Evolutionary conservation across 2,888 invertebrate genomes (phyloP).

Genomic region (Conchocele bisecta): DNA sequence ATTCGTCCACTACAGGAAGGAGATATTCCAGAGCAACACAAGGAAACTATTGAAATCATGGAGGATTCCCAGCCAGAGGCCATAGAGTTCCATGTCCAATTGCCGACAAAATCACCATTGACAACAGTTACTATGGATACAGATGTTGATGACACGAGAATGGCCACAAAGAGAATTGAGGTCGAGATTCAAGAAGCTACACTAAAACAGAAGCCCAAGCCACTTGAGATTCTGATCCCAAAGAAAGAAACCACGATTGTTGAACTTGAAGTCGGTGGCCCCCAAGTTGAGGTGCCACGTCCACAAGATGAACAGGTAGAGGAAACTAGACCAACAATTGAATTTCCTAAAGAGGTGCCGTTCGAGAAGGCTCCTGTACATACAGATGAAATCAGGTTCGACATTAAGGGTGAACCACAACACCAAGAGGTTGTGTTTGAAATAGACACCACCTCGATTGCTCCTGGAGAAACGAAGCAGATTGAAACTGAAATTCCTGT

Average conservation of each 20-base stretch:
- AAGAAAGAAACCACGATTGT: slow-evolving; percentile 60
- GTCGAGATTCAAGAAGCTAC: slow-evolving; percentile 74
- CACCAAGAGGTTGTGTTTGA: neutral
- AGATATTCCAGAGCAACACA: slow-evolving; percentile 65
- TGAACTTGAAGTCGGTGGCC: slow-evolving; percentile 58
- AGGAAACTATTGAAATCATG: slow-evolving; percentile 77
- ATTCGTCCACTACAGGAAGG: slow-evolving; percentile 58
- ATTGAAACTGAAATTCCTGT: slow-evolving; percentile 14
- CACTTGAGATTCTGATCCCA: slow-evolving; percentile 69
- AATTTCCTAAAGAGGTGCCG: slow-evolving; percentile 53
- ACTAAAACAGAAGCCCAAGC: slow-evolving; percentile 67
- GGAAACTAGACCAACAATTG: slow-evolving; percentile 67
- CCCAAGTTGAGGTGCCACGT: slow-evolving; percentile 59
- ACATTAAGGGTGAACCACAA: slow-evolving; percentile 52
- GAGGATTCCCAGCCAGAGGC: slow-evolving; percentile 66
- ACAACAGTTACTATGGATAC: slow-evolving; percentile 56
- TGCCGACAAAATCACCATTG: slow-evolving; percentile 53
- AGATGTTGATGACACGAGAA: slow-evolving; percentile 54
- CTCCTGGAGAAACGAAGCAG: slow-evolving; percentile 3
- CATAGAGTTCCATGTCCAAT: slow-evolving; percentile 61
- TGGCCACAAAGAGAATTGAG: slow-evolving; percentile 72
- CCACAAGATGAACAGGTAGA: slow-evolving; percentile 70
- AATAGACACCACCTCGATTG: neutral
- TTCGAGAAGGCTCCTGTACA: no score
- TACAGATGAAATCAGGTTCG: slow-evolving; percentile 59